Conservation (phyloP, 2,113 vertebrate species). For the Rafetus swinhoei region DNA sequence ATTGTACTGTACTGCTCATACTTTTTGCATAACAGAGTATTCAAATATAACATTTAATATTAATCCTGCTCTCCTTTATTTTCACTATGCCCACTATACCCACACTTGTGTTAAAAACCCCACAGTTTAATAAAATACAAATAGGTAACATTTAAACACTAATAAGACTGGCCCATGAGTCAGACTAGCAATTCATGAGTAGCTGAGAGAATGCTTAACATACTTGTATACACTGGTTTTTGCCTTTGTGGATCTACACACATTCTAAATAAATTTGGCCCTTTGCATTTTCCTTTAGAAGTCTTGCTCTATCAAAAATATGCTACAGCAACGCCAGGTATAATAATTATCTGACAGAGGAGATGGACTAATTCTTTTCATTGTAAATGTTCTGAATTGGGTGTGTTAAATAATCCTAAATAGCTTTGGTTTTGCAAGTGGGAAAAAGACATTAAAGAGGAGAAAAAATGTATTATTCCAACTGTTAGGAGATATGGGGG, state of each 20-base stretch:
- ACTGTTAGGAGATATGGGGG: neutral
- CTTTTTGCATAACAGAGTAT: neutral
- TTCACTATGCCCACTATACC: neutral
- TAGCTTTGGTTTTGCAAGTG: neutral
- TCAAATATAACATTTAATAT: neutral
- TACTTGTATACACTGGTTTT: neutral
- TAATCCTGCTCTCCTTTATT: neutral
- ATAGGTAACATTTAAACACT: neutral
- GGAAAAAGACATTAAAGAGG: neutral
- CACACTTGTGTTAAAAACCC: neutral
- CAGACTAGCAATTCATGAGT: neutral
- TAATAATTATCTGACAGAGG: neutral
- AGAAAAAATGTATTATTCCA: neutral
- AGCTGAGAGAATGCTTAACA: neutral
- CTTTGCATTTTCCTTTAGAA: neutral
- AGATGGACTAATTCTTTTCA: neutral
- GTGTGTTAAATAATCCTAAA: neutral
- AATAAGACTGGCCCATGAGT: neutral
- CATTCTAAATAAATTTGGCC: neutral
- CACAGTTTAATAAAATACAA: neutral
- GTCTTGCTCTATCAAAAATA: neutral
- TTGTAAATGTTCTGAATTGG: neutral
- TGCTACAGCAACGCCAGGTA: neutral
- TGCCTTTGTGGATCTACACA: neutral
- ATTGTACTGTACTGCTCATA: neutral